A percentile compares a stretch with the other conserved stretches of the same genome.
phyloP scores from a whole-genome alignment of 2,888 invertebrate genomes.

The Synergus itoensis region DNA sequence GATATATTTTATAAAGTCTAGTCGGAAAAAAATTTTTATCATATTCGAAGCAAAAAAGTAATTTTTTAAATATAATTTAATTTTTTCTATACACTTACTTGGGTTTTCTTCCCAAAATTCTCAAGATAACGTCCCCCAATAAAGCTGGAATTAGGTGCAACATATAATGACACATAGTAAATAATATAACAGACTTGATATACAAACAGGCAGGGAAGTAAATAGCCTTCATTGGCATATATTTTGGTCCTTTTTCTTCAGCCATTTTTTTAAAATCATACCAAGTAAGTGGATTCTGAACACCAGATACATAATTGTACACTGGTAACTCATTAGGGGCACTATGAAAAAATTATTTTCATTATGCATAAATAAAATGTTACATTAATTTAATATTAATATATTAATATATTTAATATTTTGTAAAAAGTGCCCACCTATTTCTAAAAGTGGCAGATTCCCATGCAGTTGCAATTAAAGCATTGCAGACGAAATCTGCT shows the following conservation, averaged over 20 bases:
- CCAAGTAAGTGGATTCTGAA: neutral
- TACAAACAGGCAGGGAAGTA: neutral
- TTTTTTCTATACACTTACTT: slow-evolving; percentile 9
- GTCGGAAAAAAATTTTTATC: neutral
- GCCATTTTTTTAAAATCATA: neutral
- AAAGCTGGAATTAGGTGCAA: neutral
- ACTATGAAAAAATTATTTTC: neutral
- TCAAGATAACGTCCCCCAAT: neutral
- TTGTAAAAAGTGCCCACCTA: neutral
- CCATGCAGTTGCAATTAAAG: slow-evolving; percentile 5
- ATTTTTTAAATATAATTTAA: neutral
- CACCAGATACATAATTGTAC: neutral
- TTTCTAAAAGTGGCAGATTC: neutral
- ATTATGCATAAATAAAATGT: neutral
- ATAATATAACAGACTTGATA: neutral
- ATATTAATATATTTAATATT: neutral
- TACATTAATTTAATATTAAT: too few species aligned
- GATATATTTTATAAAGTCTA: slow-evolving; percentile 83
- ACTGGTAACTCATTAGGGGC: neutral
- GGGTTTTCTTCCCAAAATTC: slow-evolving; percentile 10
- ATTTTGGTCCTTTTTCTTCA: neutral
- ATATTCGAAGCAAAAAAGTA: neutral
- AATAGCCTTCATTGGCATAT: neutral
- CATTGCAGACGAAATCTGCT: slow-evolving; percentile 8
- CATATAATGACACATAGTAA: neutral